Conservation (phyloP, 1,140 invertebrate species). For the Leguminivora glycinivorella region DNA sequence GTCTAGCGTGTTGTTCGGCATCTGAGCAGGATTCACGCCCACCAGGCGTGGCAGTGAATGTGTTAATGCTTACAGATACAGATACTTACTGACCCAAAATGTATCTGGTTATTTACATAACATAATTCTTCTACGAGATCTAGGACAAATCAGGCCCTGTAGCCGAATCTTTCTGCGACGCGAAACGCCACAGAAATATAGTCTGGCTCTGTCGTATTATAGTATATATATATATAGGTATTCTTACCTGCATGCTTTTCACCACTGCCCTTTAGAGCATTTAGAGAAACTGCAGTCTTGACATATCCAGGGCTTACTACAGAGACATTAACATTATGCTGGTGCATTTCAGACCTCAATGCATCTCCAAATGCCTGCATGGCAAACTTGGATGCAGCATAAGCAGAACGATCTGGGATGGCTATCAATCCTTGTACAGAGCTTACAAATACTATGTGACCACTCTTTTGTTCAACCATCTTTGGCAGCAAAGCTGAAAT, state of each 20-base stretch:
- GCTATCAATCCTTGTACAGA: slow-evolving; percentile 95
- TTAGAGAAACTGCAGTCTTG: slow-evolving; percentile 91
- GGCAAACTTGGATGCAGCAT: slow-evolving; percentile 97
- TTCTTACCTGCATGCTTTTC: slow-evolving; percentile 86
- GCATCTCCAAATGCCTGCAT: slow-evolving; percentile 92
- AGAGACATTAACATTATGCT: slow-evolving; percentile 88
- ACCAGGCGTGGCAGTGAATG: too few relatives aligned
- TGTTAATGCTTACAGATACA: too few relatives aligned
- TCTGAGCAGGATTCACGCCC: too few relatives aligned
- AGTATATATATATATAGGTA: background rate
- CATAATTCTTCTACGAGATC: too few relatives aligned
- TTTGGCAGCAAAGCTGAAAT: slow-evolving; percentile 85
- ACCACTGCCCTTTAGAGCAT: slow-evolving; percentile 91
- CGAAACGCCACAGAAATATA: too few relatives aligned
- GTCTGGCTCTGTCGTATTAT: background rate
- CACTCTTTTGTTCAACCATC: slow-evolving; percentile 88
- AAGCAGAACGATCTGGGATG: slow-evolving; percentile 92
- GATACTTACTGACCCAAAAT: too few relatives aligned
- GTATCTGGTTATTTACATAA: too few relatives aligned
- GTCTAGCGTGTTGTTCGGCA: too few relatives aligned
- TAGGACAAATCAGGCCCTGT: too few relatives aligned
- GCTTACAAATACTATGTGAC: slow-evolving; percentile 94
- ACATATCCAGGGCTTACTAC: slow-evolving; percentile 94
- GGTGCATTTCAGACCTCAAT: slow-evolving; percentile 88
- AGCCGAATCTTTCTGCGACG: too few relatives aligned